A percentile compares a stretch with the other conserved stretches of the same genome.
Conservation (phyloP, 2,113 vertebrate species). For the Odocoileus hemionus region DNA sequence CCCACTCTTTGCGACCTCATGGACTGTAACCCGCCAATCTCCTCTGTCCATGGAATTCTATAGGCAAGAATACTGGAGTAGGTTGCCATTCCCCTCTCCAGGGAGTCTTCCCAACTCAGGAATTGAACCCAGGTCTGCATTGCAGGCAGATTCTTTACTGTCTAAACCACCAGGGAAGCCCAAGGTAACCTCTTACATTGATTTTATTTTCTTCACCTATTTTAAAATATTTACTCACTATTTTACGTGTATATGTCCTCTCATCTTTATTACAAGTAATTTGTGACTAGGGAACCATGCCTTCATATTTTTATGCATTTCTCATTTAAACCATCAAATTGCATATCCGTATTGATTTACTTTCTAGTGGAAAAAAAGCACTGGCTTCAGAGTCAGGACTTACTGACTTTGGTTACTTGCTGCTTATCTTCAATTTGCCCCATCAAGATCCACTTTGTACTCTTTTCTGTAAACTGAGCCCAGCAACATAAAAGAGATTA, state of each 20-base stretch:
- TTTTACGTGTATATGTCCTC: not conserved
- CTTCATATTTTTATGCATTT: not conserved
- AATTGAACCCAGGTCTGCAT: not conserved
- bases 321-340: not conserved
- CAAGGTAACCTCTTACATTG: not conserved
- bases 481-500: not conserved
- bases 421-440: not conserved
- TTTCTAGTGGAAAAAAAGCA: not conserved
- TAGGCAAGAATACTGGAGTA: not conserved
- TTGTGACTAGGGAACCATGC: not conserved
- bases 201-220: not conserved
- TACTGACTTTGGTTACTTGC: not conserved
- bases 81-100: not conserved
- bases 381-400: not conserved
- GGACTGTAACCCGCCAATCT: not conserved
- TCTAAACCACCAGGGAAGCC: not conserved
- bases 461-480: not conserved
- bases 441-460: not conserved
- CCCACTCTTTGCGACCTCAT: not conserved
- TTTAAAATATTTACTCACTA: conserved; percentile 16
- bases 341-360: not conserved
- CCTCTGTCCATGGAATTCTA: not conserved
- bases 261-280: not conserved
- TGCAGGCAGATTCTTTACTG: not conserved
- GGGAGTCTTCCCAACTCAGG: not conserved